These are phyloP conservation scores for Andrena fulva DNA, from an alignment of 2,888 invertebrate genomes.

Conservation along the genomic window DNA sequence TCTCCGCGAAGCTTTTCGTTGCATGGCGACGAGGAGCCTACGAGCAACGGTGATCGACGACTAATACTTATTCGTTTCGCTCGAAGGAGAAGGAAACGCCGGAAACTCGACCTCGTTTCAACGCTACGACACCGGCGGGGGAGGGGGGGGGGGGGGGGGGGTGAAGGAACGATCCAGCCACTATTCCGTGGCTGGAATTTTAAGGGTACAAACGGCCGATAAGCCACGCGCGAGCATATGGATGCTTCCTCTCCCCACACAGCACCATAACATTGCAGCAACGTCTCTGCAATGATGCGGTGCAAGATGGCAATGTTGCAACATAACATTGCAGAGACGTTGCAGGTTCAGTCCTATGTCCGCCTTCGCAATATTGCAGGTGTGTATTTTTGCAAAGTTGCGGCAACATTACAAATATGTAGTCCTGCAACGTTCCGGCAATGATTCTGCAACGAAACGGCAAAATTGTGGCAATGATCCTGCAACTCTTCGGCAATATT, in stretches of 20 bases:
- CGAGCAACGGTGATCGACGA: conserved; percentile 56
- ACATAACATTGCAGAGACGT: too few relatives aligned
- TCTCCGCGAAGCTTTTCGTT: conserved; percentile 7
- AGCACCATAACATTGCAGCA: too few relatives aligned
- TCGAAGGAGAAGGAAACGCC: conserved; percentile 8
- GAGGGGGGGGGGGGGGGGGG: conserved; percentile 20
- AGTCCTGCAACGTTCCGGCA: too few relatives aligned
- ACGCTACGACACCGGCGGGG: neutral
- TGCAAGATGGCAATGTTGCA: too few relatives aligned
- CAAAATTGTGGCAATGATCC: too few relatives aligned
- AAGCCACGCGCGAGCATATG: neutral
- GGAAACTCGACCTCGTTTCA: conserved; percentile 16
- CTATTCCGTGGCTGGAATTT: conserved; percentile 54
- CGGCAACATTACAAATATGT: too few relatives aligned
- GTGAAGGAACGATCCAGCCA: conserved; percentile 23
- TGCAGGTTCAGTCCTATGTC: too few relatives aligned
- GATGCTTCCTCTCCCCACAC: neutral
- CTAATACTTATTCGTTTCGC: conserved; percentile 27
- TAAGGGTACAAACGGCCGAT: neutral
- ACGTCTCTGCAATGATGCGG: too few relatives aligned
- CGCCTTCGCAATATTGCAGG: too few relatives aligned
- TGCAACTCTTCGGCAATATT: too few relatives aligned
- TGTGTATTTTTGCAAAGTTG: too few relatives aligned
- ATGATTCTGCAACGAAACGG: too few relatives aligned
- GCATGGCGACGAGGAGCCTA: conserved; percentile 3